phyloP scores from a whole-genome alignment of 2,113 vertebrate species.

The Phrynosoma blainvillii region DNA sequence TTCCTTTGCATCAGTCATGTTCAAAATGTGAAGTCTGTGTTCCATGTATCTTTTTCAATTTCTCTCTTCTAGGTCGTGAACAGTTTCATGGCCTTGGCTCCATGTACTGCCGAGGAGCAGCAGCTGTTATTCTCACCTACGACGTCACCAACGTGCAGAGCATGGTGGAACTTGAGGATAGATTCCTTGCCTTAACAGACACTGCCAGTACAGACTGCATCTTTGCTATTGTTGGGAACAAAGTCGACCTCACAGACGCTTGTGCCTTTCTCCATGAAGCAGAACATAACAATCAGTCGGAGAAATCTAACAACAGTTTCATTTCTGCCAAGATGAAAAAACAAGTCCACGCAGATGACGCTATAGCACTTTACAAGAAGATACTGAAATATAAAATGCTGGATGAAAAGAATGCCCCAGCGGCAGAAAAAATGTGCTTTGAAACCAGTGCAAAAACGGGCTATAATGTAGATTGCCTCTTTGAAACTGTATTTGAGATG shows the following conservation, averaged over 20 bases:
- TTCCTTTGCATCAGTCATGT: background rate
- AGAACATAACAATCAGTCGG: constrained; percentile 15
- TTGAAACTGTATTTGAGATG: constrained; percentile 93
- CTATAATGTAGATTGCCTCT: constrained; percentile 90
- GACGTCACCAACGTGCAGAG: constrained; percentile 92
- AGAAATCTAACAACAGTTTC: constrained; percentile 53
- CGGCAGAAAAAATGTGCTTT: constrained; percentile 93
- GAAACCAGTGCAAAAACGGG: constrained; percentile 97
- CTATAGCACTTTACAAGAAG: constrained; percentile 84
- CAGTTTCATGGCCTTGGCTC: constrained; percentile 97
- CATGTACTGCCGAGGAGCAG: constrained; percentile 94
- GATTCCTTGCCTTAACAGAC: constrained; percentile 93
- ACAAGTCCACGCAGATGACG: constrained; percentile 87
- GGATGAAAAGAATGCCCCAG: constrained; percentile 83
- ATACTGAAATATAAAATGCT: constrained; percentile 90
- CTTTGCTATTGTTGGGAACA: constrained; percentile 93
- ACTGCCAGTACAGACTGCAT: constrained; percentile 92
- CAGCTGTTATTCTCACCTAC: constrained; percentile 91
- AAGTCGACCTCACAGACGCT: constrained; percentile 87
- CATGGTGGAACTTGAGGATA: constrained; percentile 90
- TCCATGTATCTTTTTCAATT: background rate
- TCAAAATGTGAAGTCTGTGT: background rate
- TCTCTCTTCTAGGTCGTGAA: constrained; percentile 85
- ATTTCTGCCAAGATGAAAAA: constrained; percentile 68
- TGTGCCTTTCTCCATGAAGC: constrained; percentile 41